These are phyloP conservation scores for Centruroides sculpturatus DNA, from an alignment of 1,140 invertebrate genomes.

Conservation along the genomic window DNA sequence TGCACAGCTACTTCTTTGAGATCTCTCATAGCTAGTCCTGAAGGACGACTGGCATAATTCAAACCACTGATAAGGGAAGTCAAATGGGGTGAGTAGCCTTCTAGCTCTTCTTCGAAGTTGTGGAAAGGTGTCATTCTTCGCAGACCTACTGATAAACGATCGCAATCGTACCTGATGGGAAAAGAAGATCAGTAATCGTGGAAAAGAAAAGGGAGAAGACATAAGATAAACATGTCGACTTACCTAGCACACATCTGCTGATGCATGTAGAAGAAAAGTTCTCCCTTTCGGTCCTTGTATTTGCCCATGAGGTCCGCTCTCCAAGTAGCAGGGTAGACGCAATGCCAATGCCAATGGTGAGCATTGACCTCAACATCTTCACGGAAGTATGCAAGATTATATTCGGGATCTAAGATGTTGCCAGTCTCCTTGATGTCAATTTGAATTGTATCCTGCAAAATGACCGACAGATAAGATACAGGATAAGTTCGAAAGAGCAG, in stretches of 20 bases:
- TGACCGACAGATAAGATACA: not conserved
- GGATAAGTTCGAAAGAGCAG: not conserved
- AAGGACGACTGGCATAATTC: constrained; percentile 41
- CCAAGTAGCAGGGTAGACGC: constrained; percentile 50
- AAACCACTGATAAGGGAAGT: constrained; percentile 44
- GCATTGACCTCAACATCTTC: constrained; percentile 40
- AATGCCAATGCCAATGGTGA: constrained; percentile 56
- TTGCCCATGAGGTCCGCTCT: constrained; percentile 24
- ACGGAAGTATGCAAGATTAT: constrained; percentile 54
- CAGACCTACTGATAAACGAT: constrained; percentile 46
- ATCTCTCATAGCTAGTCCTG: constrained; percentile 32
- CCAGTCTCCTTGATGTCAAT: constrained; percentile 32
- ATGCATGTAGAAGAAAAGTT: constrained; percentile 59
- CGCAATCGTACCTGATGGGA: constrained; percentile 45
- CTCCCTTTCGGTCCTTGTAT: constrained; percentile 46
- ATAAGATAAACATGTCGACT: not conserved
- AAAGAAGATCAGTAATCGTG: not conserved
- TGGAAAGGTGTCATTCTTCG: constrained; percentile 12
- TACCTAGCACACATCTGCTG: constrained; percentile 46
- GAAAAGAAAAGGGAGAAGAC: not conserved
- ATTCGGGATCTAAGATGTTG: constrained; percentile 52
- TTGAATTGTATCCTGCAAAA: not conserved
- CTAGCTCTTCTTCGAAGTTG: constrained; percentile 19
- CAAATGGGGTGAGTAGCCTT: constrained; percentile 45
- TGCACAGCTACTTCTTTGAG: constrained; percentile 28